Evolutionary conservation across 1,140 invertebrate genomes (phyloP), one percentile per base, ranked within the genome.

Genomic region (Drosophila ogumai): DNA sequence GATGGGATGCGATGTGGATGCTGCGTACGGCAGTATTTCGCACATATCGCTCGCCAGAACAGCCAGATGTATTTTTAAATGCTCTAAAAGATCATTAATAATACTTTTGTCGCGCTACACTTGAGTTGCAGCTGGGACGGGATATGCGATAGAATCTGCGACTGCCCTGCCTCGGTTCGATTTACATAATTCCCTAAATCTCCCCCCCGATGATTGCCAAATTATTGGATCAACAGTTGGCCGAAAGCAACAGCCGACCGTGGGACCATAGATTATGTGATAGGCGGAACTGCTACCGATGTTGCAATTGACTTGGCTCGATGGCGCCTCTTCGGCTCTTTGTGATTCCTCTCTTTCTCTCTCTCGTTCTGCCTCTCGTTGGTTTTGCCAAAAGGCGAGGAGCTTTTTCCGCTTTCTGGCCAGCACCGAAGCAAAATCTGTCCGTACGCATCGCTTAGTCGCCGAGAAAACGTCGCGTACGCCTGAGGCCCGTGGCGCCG

Each of bases 41-140:
- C 81, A 80, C 81, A 85, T 47, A 65, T 74, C 54, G 68, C 64
- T 57, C 68, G 68, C 50, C 63, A 78, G 75, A 82, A 75, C 38
- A 75, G 75, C 68, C 54, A 66, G 75, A 75, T 79, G 68, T 84
- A 88, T 86, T 86, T 87, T 87, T 82, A 86, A 86, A 88, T 73
- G 67, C 76, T 84, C 56, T 43, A 60, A 82, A 79, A 88, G 80
- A 82, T 76, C 82, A 87, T 87, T 88, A 88, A 87, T 87, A 88
- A 87, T 82, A 80, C 75, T 87, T 87, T 82, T 71, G 79, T 72
- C 64, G 82, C 65, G 82, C 50, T 66, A 66, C 73, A 61, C 60
- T 84, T 79, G 81, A 75, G 82, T 60, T 84, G 82, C 82, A 85
- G 80, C 84, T 76, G 74, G 74, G 56, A 44, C 36, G 67, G 31